Conservation (phyloP, 2,888 invertebrate genomes). For the Eupsilia transversa region DNA sequence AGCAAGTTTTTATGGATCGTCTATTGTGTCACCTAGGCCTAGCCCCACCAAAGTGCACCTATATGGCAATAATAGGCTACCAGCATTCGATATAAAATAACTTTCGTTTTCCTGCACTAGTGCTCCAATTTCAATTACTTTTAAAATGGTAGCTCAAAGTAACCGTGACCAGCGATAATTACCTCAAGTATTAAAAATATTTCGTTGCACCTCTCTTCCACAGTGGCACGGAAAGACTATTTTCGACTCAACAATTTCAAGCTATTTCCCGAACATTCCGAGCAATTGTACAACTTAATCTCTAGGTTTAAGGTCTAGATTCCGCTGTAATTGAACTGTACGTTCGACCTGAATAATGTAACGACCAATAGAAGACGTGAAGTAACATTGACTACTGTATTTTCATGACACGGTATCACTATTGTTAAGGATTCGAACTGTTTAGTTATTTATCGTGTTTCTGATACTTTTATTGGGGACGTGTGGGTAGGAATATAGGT, state of each 20-base stretch:
- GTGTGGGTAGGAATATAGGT: constrained; percentile 2
- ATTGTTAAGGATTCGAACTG: constrained; percentile 31
- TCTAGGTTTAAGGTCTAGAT: constrained; percentile 28
- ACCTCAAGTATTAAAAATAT: constrained; percentile 33
- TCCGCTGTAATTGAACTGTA: constrained; percentile 31
- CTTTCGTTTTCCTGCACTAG: fast-evolving
- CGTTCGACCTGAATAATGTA: constrained; percentile 58
- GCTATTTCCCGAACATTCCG: neutral
- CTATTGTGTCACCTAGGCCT: neutral
- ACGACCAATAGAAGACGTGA: constrained; percentile 33
- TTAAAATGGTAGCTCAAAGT: neutral
- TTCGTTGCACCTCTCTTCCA: constrained; percentile 11
- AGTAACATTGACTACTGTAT: constrained; percentile 40
- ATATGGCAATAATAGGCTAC: neutral
- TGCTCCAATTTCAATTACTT: neutral
- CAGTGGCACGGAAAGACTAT: constrained; percentile 23
- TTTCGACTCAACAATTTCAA: constrained; percentile 39
- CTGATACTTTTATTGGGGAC: constrained; percentile 15
- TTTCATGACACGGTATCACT: constrained; percentile 54
- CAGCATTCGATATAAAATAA: neutral
- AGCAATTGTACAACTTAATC: constrained; percentile 39
- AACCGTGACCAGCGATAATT: neutral
- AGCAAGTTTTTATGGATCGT: neutral
- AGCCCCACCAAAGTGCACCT: no score
- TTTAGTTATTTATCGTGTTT: constrained; percentile 51